Evolutionary conservation across 2,113 vertebrate genomes (phyloP).

Genomic region (Melanerpes aurifrons): DNA sequence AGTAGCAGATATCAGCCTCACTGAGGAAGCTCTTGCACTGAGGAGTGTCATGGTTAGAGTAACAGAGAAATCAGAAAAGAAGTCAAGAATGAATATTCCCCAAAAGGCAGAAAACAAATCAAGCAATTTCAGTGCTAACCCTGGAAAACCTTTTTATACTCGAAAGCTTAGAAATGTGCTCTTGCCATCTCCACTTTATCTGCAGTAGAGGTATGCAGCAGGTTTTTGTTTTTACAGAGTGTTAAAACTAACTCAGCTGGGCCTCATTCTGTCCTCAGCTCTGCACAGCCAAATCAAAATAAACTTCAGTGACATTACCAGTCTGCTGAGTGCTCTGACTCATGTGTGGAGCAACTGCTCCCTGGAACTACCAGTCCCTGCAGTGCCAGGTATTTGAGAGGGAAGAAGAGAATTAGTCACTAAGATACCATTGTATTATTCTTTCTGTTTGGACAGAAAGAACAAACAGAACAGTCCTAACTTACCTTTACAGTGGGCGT

Average conservation of each 20-base stretch:
- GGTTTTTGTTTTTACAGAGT: background rate
- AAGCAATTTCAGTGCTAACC: background rate
- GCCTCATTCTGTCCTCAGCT: background rate
- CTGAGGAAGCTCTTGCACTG: background rate
- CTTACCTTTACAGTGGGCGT: constrained; percentile 95
- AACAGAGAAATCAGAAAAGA: background rate
- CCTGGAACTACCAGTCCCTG: background rate
- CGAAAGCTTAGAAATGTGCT: background rate
- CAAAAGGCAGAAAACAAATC: background rate
- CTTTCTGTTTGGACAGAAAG: background rate
- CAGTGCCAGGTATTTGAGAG: background rate
- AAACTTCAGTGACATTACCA: background rate
- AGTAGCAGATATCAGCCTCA: background rate
- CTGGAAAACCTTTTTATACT: background rate
- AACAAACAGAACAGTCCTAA: background rate
- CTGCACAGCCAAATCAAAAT: background rate
- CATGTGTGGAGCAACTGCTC: background rate
- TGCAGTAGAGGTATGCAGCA: background rate
- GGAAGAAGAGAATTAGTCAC: background rate
- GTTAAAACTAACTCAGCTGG: background rate
- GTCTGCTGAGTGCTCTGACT: background rate
- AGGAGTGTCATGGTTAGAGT: background rate
- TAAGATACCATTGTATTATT: background rate
- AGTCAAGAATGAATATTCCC: background rate
- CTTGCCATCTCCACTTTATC: background rate